These are phyloP conservation scores for Zeuzera pyrina DNA, from an alignment of 2,888 invertebrate species.

Conservation along the genomic window DNA sequence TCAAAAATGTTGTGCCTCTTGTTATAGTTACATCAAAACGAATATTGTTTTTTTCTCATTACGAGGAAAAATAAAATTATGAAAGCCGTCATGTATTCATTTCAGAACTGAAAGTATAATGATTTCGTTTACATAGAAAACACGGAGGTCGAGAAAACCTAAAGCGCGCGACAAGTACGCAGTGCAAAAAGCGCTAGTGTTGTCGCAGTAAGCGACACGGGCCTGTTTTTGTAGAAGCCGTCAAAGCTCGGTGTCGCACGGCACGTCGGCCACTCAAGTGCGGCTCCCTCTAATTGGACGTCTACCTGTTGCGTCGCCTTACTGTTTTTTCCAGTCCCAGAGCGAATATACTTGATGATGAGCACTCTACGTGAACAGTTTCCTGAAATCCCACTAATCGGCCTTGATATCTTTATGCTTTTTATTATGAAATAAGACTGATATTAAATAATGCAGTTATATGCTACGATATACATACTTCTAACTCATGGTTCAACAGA, in stretches of 20 bases:
- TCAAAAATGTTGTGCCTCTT: too few relatives aligned
- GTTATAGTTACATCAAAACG: too few relatives aligned
- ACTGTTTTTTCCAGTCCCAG: slow-evolving; percentile 45
- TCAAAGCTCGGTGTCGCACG: slow-evolving; percentile 62
- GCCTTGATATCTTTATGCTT: slow-evolving; percentile 16
- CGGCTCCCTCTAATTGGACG: slow-evolving; percentile 65
- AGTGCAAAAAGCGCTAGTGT: slow-evolving; percentile 52
- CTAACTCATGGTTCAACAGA: background rate
- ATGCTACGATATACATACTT: background rate
- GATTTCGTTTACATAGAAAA: slow-evolving; percentile 27
- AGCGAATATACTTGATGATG: slow-evolving; percentile 42
- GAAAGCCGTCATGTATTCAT: too few relatives aligned
- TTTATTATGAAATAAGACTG: slow-evolving; percentile 1
- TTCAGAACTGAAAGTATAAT: too few relatives aligned
- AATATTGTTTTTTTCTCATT: too few relatives aligned
- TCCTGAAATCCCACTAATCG: slow-evolving; percentile 39
- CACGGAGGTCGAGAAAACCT: slow-evolving; percentile 47
- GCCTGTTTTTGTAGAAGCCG: slow-evolving; percentile 55
- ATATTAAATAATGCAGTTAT: background rate
- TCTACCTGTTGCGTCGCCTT: slow-evolving; percentile 66
- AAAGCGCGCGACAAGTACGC: slow-evolving; percentile 46
- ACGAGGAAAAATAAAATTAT: too few relatives aligned
- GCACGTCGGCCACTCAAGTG: slow-evolving; percentile 52
- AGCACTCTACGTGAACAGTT: slow-evolving; percentile 50
- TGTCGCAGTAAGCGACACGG: slow-evolving; percentile 53